Evolutionary conservation across 2,113 vertebrate species (phyloP), one percentile per base, ranked within the genome.

Genomic region (Ornithorhynchus anatinus): DNA sequence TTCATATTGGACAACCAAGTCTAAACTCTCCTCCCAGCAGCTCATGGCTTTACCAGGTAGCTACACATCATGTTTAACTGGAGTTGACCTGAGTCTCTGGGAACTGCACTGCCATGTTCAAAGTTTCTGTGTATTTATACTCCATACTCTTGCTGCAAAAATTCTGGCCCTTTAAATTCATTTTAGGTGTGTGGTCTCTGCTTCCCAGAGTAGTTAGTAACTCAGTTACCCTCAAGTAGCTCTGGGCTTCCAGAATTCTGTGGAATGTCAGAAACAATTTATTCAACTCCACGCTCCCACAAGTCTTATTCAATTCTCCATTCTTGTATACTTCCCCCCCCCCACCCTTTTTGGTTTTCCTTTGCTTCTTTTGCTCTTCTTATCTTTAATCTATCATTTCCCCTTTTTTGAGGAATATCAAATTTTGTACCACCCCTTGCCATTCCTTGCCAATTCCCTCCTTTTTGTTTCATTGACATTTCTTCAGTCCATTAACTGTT

Each of bases 181-280:
- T 82, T 87, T 75, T 45, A 13, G n/a, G n/a, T n/a, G n/a, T n/a
- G n/a, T n/a, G n/a, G n/a, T 80, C 77, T 71, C 68, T 60, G 64
- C 67, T 70, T 45, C 68, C 63, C 37, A 40, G 69, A 69, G 42
- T 60, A 78, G 57, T 71, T 61, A 61, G 63, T 73, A 59, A 67
- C 47, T 19, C 22, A 56, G 58, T 48, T 70, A 72, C 48, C 67
- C 67, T 77, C 67, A 69, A 59, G 75, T 67, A 67, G 75, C 50
- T 87, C 72, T 61, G 48, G 72, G 71, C 60, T 48, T 70, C 63
- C 64, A 69, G 68, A 70, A 82, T 72, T 80, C 72, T 80, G 80
- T 80, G n/a, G n/a, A n/a, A n/a, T n/a, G n/a, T n/a, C n/a, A n/a
- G n/a, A n/a, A n/a, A n/a, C n/a, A n/a, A n/a, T n/a, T n/a, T n/a